These are phyloP conservation scores for Rotaria sp. DNA, from an alignment of 2,888 invertebrate species.

Conservation along the genomic window DNA sequence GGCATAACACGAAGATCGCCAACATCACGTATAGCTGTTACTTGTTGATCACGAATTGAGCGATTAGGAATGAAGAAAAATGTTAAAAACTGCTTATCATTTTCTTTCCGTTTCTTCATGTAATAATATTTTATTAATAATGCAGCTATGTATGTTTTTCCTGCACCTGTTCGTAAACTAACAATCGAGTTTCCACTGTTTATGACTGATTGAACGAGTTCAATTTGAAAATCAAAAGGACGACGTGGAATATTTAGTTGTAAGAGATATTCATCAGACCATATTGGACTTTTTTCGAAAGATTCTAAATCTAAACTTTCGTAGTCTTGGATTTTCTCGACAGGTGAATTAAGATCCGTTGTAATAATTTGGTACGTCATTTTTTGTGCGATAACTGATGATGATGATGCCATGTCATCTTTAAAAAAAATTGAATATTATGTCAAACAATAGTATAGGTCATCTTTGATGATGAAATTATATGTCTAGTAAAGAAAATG, in stretches of 20 bases:
- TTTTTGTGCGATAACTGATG: not conserved
- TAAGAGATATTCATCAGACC: not conserved
- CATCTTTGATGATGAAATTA: too few relatives aligned
- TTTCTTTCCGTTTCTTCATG: not conserved
- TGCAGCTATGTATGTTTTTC: conserved; percentile 1
- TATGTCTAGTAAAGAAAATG: too few relatives aligned
- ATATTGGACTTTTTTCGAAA: not conserved
- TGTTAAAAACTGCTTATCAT: not conserved
- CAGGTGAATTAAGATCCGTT: not conserved
- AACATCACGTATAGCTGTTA: not conserved
- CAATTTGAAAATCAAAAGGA: not conserved
- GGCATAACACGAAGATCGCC: not conserved
- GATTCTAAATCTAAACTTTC: not conserved
- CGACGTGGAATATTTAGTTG: not conserved
- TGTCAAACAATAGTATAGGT: too few relatives aligned
- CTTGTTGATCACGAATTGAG: not conserved
- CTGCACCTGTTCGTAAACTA: conserved; percentile 17
- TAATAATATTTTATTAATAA: conserved; percentile 16
- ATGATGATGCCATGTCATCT: not conserved
- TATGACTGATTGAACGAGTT: not conserved
- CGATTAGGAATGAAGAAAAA: conserved; percentile 6
- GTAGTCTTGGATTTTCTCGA: not conserved
- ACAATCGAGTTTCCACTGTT: not conserved
- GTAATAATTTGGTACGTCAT: not conserved
- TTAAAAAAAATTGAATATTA: too few relatives aligned